phyloP scores from a whole-genome alignment of 1,140 invertebrate genomes.

The Zaprionus vittiger region DNA sequence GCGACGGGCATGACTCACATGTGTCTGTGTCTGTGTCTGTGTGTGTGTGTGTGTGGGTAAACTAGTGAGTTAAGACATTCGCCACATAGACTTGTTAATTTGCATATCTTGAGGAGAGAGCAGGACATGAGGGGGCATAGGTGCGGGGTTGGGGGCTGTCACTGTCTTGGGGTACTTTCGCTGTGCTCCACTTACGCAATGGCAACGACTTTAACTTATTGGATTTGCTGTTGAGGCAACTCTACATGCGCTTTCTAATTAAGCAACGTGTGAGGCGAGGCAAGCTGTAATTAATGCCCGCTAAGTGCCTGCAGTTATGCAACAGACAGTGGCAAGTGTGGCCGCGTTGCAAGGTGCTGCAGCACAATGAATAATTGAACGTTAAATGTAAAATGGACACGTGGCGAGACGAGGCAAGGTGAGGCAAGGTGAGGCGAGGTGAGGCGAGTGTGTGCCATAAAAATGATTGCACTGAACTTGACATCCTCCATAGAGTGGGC shows the following conservation, averaged over 20 bases:
- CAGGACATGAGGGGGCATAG: not conserved
- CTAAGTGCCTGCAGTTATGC: conserved; percentile 41
- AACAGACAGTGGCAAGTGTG: conserved; percentile 13
- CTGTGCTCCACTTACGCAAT: conserved; percentile 33
- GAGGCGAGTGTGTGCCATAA: conserved; percentile 23
- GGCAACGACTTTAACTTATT: conserved; percentile 61
- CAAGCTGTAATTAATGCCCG: conserved; percentile 44
- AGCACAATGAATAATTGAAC: conserved; percentile 35
- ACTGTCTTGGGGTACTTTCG: conserved; percentile 9
- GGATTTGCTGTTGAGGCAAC: conserved; percentile 74
- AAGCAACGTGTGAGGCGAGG: conserved; percentile 37
- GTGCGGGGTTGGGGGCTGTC: not conserved
- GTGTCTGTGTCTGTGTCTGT: conserved; percentile 36
- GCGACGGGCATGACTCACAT: conserved; percentile 60
- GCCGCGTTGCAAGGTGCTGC: conserved; percentile 4
- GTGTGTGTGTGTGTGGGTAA: not conserved
- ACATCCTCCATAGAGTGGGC: conserved; percentile 17
- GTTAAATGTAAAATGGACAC: conserved; percentile 26
- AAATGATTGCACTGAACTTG: conserved; percentile 60
- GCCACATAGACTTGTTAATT: conserved; percentile 48
- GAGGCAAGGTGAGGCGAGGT: conserved; percentile 16
- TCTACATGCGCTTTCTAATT: conserved; percentile 67
- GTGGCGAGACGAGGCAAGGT: conserved; percentile 6
- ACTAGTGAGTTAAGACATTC: not conserved
- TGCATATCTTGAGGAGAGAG: conserved; percentile 39